phyloP scores from a whole-genome alignment of 2,797 vertebrate species.

The Mormyrus hasselquistii region DNA sequence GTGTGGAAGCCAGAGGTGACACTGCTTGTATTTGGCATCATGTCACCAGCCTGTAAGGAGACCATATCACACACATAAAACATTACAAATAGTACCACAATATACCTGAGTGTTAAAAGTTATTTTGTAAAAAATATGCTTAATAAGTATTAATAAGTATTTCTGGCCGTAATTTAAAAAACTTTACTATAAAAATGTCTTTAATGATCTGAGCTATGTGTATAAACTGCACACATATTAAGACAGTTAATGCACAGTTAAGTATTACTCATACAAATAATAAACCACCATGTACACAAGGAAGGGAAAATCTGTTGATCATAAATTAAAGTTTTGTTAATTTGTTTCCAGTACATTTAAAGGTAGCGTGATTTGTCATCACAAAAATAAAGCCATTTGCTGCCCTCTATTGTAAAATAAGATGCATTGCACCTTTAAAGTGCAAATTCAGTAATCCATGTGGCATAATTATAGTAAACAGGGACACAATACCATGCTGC shows the following conservation, averaged over 20 bases:
- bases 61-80: not conserved
- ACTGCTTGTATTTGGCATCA: not conserved
- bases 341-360: not conserved
- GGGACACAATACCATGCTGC: not conserved
- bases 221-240: not conserved
- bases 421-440: not conserved
- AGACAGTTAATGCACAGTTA: not conserved
- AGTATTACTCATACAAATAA: not conserved
- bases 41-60: not conserved
- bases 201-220: not conserved
- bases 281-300: not conserved
- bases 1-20: not conserved
- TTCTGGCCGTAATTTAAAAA: not conserved
- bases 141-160: not conserved
- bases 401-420: not conserved
- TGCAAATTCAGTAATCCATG: not conserved
- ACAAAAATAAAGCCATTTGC: not conserved
- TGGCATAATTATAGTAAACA: not conserved
- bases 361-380: not conserved
- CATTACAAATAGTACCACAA: not conserved
- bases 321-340: not conserved
- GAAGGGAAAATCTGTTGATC: not conserved
- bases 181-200: not conserved
- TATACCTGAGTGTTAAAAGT: not conserved
- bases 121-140: not conserved